A percentile compares a stretch with the other conserved stretches of the same genome.
These are phyloP conservation scores for Andricus curvator DNA, from an alignment of 2,888 invertebrate species.

Conservation along the genomic window DNA sequence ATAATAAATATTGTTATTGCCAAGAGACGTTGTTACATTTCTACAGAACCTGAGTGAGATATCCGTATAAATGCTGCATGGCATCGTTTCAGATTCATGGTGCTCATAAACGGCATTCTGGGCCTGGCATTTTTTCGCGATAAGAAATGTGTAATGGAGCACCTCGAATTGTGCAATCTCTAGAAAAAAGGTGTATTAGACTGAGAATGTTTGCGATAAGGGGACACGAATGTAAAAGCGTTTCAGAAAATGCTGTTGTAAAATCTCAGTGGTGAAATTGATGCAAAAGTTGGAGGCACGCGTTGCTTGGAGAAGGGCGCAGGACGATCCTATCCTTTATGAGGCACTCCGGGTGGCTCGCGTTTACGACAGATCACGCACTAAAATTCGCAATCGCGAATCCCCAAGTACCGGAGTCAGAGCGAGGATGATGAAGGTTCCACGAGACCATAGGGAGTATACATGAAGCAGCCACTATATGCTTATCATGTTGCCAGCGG, in stretches of 20 bases:
- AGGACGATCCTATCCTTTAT: slow-evolving; percentile 52
- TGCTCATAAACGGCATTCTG: slow-evolving; percentile 6
- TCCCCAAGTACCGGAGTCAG: slow-evolving; percentile 2
- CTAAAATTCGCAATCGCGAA: slow-evolving; percentile 56
- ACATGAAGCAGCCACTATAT: slow-evolving; percentile 25
- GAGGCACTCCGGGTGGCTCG: slow-evolving; percentile 51
- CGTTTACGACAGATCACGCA: slow-evolving; percentile 61
- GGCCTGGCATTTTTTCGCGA: neutral
- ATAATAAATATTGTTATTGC: too few relatives aligned
- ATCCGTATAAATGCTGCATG: neutral
- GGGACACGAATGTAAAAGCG: slow-evolving; percentile 24
- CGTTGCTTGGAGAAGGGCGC: neutral
- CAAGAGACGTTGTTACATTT: neutral
- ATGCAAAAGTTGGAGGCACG: slow-evolving; percentile 24
- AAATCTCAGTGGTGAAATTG: neutral
- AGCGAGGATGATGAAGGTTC: slow-evolving; percentile 40
- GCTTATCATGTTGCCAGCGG: slow-evolving; percentile 10
- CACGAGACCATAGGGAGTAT: slow-evolving; percentile 28
- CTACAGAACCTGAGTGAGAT: neutral
- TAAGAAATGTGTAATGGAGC: slow-evolving; percentile 16
- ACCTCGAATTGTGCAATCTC: slow-evolving; percentile 7
- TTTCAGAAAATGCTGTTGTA: neutral
- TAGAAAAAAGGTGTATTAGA: neutral
- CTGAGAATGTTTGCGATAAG: slow-evolving; percentile 6
- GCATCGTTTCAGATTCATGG: neutral